Evolutionary conservation across 1,140 invertebrate genomes (phyloP).

Genomic region (Drosophila orena): DNA sequence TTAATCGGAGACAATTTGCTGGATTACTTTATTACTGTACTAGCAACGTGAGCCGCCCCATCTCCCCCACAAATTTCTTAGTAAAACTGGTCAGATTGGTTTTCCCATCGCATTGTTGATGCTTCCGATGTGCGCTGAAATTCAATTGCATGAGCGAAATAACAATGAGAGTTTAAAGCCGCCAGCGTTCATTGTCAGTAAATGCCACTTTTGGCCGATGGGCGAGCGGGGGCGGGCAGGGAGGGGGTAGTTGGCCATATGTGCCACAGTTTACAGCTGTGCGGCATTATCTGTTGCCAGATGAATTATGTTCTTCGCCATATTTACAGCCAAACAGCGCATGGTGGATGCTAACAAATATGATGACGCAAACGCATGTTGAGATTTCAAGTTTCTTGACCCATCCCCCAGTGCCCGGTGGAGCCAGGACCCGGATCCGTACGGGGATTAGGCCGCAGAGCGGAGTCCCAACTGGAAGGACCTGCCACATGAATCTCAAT

Average conservation of each 20-base stretch:
- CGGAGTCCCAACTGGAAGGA: conserved; percentile 26
- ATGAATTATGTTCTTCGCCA: conserved; percentile 69
- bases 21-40: conserved; percentile 17
- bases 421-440: conserved; percentile 24
- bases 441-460: conserved; percentile 41
- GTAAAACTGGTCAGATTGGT: conserved; percentile 66
- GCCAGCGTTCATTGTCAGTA: conserved; percentile 34
- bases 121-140: conserved; percentile 34
- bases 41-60: conserved; percentile 7
- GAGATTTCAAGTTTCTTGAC: conserved; percentile 71
- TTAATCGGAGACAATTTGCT: conserved; percentile 23
- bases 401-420: background rate
- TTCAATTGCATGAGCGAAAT: conserved; percentile 59
- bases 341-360: conserved; percentile 56
- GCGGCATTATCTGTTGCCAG: conserved; percentile 63
- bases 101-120: conserved; percentile 48
- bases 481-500: conserved; percentile 77
- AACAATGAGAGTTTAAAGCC: conserved; percentile 63
- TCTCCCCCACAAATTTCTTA: background rate
- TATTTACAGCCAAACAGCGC: conserved; percentile 62
- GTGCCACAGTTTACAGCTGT: conserved; percentile 57
- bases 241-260: background rate
- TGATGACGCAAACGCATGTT: conserved; percentile 66
- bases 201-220: background rate
- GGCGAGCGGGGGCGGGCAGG: no score